phyloP scores from a whole-genome alignment of 2,113 vertebrate species.

The Vombatus ursinus region DNA sequence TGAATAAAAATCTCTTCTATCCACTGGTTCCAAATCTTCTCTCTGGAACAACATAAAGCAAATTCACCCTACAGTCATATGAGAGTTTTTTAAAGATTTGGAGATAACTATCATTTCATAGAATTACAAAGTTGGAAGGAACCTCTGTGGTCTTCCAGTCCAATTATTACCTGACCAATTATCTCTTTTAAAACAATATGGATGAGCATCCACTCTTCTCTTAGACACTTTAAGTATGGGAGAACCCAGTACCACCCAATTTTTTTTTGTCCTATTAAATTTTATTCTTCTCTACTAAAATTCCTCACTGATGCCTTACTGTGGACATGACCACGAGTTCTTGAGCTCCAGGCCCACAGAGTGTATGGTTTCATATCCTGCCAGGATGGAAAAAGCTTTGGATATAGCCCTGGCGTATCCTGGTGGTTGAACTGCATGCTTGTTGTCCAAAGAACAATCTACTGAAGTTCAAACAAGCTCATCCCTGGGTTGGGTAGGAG shows the following conservation, averaged over 20 bases:
- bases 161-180: neutral
- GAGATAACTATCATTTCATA: neutral
- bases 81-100: neutral
- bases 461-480: neutral
- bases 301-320: neutral
- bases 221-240: neutral
- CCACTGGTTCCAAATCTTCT: neutral
- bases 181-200: neutral
- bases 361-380: neutral
- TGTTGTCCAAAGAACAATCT: neutral
- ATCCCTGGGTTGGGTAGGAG: neutral
- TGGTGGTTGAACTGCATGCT: neutral
- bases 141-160: neutral
- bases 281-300: neutral
- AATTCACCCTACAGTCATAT: neutral
- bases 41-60: neutral
- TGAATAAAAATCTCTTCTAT: neutral
- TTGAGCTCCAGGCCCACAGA: neutral
- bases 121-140: neutral
- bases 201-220: neutral
- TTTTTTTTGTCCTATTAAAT: neutral
- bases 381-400: neutral
- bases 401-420: neutral
- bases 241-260: neutral
- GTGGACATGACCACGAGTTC: neutral